phyloP scores from a whole-genome alignment of 2,888 invertebrate genomes.

The Cecidostiba fungosa region DNA sequence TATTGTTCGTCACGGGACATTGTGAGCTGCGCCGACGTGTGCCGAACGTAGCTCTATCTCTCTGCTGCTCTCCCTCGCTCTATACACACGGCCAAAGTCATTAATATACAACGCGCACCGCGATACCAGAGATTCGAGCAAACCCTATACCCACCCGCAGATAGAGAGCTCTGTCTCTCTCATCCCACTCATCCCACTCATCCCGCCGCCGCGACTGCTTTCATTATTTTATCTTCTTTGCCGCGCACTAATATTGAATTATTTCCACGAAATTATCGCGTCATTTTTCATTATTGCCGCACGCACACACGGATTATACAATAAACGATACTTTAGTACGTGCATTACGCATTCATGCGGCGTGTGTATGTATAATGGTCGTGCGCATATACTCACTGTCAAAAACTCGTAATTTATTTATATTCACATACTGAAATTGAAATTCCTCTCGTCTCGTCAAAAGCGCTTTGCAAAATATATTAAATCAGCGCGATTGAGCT shows the following conservation, averaged over 20 bases:
- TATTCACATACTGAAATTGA: not conserved
- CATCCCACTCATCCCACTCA: not conserved
- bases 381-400: not conserved
- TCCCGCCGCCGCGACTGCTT: not conserved
- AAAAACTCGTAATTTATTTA: not conserved
- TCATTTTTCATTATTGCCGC: not conserved
- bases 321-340: not conserved
- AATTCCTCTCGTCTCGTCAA: not conserved
- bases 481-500: no score
- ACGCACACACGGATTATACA: not conserved
- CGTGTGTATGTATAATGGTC: not conserved
- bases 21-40: constrained; percentile 48
- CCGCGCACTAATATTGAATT: not conserved
- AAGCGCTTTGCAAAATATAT: no score
- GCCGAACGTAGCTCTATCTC: constrained; percentile 16
- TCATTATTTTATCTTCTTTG: not conserved
- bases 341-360: not conserved
- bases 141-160: not conserved
- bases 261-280: not conserved
- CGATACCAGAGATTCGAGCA: constrained; percentile 21
- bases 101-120: constrained; percentile 67
- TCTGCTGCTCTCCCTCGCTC: constrained; percentile 67
- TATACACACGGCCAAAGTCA: constrained; percentile 61
- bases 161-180: constrained; percentile 6
- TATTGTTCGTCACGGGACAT: constrained; percentile 64